A percentile compares a stretch with the other conserved stretches of the same genome.
These are phyloP conservation scores for Tonatia bakeri DNA, from an alignment of 2,113 vertebrate species.

Conservation along the genomic window DNA sequence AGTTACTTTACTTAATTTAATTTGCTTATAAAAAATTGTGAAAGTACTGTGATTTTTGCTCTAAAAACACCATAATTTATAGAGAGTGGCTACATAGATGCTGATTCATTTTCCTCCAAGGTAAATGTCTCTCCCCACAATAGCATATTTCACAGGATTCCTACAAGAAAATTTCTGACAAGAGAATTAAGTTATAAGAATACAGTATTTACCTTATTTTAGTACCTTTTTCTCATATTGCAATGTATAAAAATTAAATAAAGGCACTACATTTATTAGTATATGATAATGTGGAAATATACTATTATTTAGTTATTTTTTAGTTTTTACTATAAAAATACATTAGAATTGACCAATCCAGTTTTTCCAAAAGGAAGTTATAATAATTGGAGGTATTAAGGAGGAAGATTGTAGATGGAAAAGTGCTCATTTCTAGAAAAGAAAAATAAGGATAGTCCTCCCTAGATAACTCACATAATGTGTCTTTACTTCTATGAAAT, in stretches of 20 bases:
- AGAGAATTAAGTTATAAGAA: neutral
- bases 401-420: neutral
- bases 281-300: neutral
- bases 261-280: constrained; percentile 6
- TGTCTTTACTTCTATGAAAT: constrained; percentile 47
- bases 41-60: neutral
- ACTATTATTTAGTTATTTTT: neutral
- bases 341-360: neutral
- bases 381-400: neutral
- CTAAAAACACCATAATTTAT: neutral
- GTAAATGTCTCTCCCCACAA: neutral
- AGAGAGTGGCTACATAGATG: neutral
- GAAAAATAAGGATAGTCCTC: constrained; percentile 22
- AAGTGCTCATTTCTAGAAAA: constrained; percentile 3
- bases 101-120: neutral
- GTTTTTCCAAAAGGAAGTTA: constrained; percentile 39
- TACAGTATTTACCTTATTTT: constrained; percentile 9
- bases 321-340: constrained; percentile 20
- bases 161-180: neutral
- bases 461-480: constrained; percentile 14
- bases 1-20: neutral
- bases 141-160: neutral
- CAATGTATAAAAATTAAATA: neutral
- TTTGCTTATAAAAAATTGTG: constrained; percentile 14
- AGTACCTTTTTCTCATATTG: neutral